Evolutionary conservation across 2,888 invertebrate species (phyloP).

Genomic region (Acanthosepion esculentum): DNA sequence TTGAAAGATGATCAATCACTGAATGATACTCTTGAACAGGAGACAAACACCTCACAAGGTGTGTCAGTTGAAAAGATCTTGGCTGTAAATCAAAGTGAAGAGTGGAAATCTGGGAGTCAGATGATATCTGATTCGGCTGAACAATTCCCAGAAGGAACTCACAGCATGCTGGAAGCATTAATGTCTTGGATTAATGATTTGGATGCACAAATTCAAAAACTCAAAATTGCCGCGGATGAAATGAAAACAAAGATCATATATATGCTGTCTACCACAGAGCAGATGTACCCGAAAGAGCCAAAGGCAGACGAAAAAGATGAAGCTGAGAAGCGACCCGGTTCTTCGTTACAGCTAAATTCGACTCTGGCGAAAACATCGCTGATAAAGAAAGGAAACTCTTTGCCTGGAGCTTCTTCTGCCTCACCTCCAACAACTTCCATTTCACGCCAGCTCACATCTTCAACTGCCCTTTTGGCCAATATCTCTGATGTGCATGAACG

Average conservation of each 20-base stretch:
- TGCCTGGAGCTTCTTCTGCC: not conserved
- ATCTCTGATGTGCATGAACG: not conserved
- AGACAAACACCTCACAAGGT: not conserved
- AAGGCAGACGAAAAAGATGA: not conserved
- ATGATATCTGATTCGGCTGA: not conserved
- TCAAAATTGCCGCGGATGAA: not conserved
- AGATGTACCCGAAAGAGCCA: not conserved
- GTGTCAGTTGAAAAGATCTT: not conserved
- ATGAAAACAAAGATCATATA: not conserved
- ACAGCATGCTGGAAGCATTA: not conserved
- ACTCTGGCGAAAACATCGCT: not conserved
- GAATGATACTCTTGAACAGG: not conserved
- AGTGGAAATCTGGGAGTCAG: not conserved
- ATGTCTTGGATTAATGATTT: not conserved
- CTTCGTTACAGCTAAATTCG: not conserved
- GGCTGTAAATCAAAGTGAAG: not conserved
- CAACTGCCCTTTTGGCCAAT: not conserved
- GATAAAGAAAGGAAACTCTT: not conserved
- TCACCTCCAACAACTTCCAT: not conserved
- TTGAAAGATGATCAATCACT: not conserved
- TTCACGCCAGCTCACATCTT: not conserved
- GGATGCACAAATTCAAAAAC: not conserved
- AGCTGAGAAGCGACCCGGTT: not conserved
- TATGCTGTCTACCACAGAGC: not conserved
- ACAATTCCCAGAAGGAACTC: not conserved